Percentiles rank a stretch among this genome's conserved stretches.
These are phyloP conservation scores for Acleris emargana DNA, from an alignment of 2,888 invertebrate genomes.

Conservation along the genomic window DNA sequence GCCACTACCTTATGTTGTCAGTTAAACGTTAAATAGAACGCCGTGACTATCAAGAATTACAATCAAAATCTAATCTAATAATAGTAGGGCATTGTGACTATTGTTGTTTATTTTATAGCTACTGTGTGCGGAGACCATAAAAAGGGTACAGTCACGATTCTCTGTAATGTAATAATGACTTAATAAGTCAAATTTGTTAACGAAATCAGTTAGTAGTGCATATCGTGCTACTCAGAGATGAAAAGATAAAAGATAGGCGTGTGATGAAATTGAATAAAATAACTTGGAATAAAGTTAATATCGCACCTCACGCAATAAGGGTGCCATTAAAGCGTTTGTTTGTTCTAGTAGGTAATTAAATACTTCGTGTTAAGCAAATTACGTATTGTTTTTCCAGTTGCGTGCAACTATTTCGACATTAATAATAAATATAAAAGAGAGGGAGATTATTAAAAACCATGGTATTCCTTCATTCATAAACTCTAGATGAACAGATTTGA, in stretches of 20 bases:
- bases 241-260: conserved; percentile 20
- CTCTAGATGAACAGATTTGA: too few species aligned
- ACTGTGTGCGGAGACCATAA: neutral
- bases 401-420: neutral
- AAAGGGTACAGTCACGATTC: conserved; percentile 1
- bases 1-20: too few species aligned
- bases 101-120: conserved; percentile 1
- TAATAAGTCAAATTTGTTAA: conserved; percentile 4
- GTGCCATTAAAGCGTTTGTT: conserved; percentile 17
- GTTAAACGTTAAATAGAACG: too few species aligned
- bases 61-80: neutral
- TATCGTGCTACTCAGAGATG: conserved; percentile 11
- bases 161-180: neutral
- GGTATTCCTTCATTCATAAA: too few species aligned
- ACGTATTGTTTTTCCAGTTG: conserved; percentile 2
- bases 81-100: neutral
- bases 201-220: conserved; percentile 25
- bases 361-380: conserved; percentile 6
- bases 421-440: too few species aligned
- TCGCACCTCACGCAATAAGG: conserved; percentile 18
- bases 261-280: conserved; percentile 30
- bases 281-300: conserved; percentile 12
- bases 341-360: conserved; percentile 16
- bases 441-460: too few species aligned
- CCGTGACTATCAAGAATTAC: neutral